Base-by-base conservation (phyloP, 2,888 invertebrate species). In the Harpagoxenus sublaevis region DNA sequence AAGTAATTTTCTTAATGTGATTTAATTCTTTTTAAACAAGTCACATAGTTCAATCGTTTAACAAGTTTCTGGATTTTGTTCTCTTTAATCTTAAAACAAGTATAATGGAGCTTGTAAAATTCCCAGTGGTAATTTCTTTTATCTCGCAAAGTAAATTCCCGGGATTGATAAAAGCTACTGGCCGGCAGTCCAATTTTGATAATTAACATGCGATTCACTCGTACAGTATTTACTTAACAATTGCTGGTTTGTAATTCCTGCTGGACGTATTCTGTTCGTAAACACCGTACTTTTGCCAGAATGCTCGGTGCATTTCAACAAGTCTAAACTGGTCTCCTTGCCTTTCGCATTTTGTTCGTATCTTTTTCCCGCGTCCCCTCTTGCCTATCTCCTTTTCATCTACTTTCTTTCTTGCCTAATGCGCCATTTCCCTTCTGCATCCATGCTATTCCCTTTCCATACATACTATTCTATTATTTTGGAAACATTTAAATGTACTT, bases 251-350 rank as follows among this genome's bases (percentile, higher is more conserved):
- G 79, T 39, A 39, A 71, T 81, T 48, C 60, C 71, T 71, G 71
- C 71, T 39, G 15, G 60, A 81, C 60, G 71, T 28, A 81, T 60
- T 68, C 62, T 57, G 68, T 78, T 62, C 65, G 60, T 71, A 81
- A 81, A 81, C 48, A 62, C 55, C 48, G 60, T 51, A 65, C 70
- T 81, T 71, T 81, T 48, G 28, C 12, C 60, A 35, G 79, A 51
- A 81, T 81, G 79, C 79, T 28, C 79, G 70, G 62, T 81, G 79
- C 79, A 71, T 81, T 70, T 71, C 79, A 81, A 81, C 79, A 81
- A 81, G 70, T 81, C 70, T 71, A 81, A 71, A 62, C 79, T 28
- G 48, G 12, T 81, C 60, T 60, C 12, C 48, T 62, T 18, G 51
- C 57, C 39, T 62, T 81, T 39, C 45, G 48, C 60, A 70, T 70